Base-by-base conservation (phyloP, 2,888 invertebrate species). In the Augochlorella aurata region DNA sequence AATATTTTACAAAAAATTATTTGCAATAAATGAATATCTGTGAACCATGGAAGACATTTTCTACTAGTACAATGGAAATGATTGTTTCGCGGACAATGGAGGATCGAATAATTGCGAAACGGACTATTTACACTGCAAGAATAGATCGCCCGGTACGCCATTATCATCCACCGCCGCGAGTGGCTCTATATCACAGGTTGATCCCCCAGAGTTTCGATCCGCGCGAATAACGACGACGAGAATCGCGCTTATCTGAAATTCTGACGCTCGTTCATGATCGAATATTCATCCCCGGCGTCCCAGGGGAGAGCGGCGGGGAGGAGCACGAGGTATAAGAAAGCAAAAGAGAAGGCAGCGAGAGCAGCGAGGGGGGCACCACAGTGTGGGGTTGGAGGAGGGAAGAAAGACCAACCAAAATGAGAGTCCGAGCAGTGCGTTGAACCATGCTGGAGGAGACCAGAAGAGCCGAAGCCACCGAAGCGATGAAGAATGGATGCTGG, bases 401-500 rank as follows among this genome's bases (percentile, higher is more conserved):
- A 79, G 79, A 72, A 76, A 61, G 79, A 77, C 70, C 47, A 81
- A 78, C 81, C 79, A 83, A 83, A 87, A 85, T 83, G 81, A 89
- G 82, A 85, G 84, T 83, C 86, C 85, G 79, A 83, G 85, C 79
- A 82, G 79, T 79, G 78, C 79, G 70, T 78, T 78, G 88, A 89
- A 87, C 81, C 83, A 84, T 70, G 66, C 61, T 54, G 79, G 82
- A 78, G 83, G 78, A 83, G 89, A 85, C 81, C 86, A 84, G 79
- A 84, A 85, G 88, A 87, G 87, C 85, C 88, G 88, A 88, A 89
- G 87, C 85, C 86, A 87, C 86, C 89, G 81, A 74, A 88, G 89
- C 88, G 91, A 92, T 92, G 92, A 93, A 89, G 92, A 92, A 91
- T 92, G 92, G 91, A 90, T 90, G 91, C 92, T 92, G 92, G 91